Evolutionary conservation across 1,140 invertebrate species (phyloP).

Genomic region (Hermatobates lingyangjiaoensis): DNA sequence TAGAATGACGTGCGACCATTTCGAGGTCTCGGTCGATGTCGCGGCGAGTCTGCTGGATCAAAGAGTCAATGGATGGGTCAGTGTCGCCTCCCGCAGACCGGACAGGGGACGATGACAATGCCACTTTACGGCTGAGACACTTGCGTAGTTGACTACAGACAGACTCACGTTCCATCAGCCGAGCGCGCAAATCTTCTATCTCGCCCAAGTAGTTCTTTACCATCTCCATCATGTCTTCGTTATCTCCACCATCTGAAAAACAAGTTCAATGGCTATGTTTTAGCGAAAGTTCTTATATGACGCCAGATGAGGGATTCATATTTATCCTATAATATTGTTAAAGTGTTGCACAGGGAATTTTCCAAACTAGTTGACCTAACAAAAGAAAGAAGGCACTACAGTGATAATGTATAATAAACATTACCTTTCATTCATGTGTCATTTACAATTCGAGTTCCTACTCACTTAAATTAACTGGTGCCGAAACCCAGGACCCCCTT

Average conservation of each 20-base stretch:
- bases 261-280: too few species aligned
- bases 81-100: neutral
- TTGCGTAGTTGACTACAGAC: conserved; percentile 60
- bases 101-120: conserved; percentile 13
- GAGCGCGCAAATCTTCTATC: conserved; percentile 74
- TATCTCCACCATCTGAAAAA: conserved; percentile 15
- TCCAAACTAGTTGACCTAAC: too few species aligned
- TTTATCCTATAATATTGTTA: too few species aligned
- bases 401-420: too few species aligned
- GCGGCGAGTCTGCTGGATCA: conserved; percentile 33
- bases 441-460: too few species aligned
- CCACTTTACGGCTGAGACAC: conserved; percentile 2
- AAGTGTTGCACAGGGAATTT: too few species aligned
- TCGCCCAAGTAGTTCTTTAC: conserved; percentile 72
- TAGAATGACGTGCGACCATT: conserved; percentile 25
- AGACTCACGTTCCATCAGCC: conserved; percentile 72
- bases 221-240: conserved; percentile 36
- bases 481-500: too few species aligned
- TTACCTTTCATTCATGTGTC: too few species aligned
- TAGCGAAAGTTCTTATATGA: too few species aligned
- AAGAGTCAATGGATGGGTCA: conserved; percentile 6
- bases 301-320: too few species aligned
- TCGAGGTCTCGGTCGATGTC: conserved; percentile 32
- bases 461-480: too few species aligned
- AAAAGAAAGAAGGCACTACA: too few species aligned